Percentiles rank a stretch among this genome's conserved stretches.
phyloP scores from a whole-genome alignment of 2,888 invertebrate species.

The Therioaphis trifolii region DNA sequence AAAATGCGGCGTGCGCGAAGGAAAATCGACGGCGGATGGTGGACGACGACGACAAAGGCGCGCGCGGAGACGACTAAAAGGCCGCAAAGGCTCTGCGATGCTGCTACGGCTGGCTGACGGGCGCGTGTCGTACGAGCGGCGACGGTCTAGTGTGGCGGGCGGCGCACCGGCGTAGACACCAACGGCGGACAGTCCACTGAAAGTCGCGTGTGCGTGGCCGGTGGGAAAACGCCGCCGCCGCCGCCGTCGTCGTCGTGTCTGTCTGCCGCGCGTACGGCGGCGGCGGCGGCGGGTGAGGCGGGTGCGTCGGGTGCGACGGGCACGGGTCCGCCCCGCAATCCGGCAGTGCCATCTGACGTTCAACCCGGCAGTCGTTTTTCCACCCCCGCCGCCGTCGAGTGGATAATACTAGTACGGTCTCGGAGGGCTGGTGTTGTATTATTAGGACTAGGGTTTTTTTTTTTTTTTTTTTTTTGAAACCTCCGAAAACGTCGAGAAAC shows the following conservation, averaged over 20 bases:
- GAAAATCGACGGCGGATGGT: not conserved
- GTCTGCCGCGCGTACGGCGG: not conserved
- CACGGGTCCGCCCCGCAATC: not conserved
- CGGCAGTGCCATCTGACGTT: constrained; percentile 28
- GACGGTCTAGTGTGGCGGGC: too few relatives aligned
- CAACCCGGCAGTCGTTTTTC: not conserved
- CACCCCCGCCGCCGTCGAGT: not conserved
- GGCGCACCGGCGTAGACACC: constrained; percentile 11
- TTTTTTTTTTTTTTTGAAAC: too few relatives aligned
- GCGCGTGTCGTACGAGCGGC: too few relatives aligned
- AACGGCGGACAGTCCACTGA: constrained; percentile 46
- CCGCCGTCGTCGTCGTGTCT: not conserved
- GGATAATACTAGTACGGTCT: too few relatives aligned
- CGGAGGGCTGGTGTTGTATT: too few relatives aligned
- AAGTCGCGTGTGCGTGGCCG: constrained; percentile 1
- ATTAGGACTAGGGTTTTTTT: too few relatives aligned
- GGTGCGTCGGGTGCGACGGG: not conserved
- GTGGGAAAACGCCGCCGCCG: not conserved
- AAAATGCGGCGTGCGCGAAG: too few relatives aligned
- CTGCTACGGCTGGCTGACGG: too few relatives aligned
- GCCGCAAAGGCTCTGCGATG: too few relatives aligned
- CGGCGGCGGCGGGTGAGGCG: not conserved
- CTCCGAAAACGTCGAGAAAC: too few relatives aligned
- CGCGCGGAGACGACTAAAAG: too few relatives aligned
- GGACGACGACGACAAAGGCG: too few relatives aligned